Percentiles rank a stretch among this genome's conserved stretches.
Conservation (phyloP, 2,797 vertebrate species). For the Sebastes elongatus region DNA sequence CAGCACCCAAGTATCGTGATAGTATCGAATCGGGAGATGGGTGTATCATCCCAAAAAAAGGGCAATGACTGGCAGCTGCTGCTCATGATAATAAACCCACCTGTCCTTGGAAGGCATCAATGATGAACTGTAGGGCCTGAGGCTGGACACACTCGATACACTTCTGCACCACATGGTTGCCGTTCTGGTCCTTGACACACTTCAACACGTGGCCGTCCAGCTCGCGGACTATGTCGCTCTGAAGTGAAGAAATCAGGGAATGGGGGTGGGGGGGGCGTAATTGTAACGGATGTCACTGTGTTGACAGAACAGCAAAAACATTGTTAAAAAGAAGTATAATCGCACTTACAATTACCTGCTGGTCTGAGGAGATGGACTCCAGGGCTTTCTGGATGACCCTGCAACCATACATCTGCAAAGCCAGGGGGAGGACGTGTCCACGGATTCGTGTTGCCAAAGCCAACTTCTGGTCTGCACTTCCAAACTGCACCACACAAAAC, state of each 20-base stretch:
- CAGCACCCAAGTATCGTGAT: too few relatives aligned
- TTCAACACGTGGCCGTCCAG: constrained; percentile 97
- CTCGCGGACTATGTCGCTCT: constrained; percentile 99
- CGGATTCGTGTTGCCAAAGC: constrained; percentile 95
- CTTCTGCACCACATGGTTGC: constrained; percentile 99
- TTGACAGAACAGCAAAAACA: neutral
- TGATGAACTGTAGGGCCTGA: constrained; percentile 98
- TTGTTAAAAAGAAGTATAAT: constrained; percentile 53
- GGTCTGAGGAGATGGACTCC: constrained; percentile 97
- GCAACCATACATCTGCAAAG: constrained; percentile 97
- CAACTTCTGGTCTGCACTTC: constrained; percentile 95
- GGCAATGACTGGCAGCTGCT: neutral
- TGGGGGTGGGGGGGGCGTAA: fast-evolving
- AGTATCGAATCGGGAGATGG: too few relatives aligned
- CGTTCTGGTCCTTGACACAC: constrained; percentile 99
- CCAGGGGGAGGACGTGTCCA: constrained; percentile 94
- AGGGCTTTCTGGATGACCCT: constrained; percentile 97
- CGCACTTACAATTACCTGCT: constrained; percentile 98
- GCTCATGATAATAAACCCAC: constrained; percentile 64
- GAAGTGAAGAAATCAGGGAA: neutral
- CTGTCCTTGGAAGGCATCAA: constrained; percentile 99
- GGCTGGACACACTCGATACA: constrained; percentile 99
- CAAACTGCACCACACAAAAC: constrained; percentile 83
- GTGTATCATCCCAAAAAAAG: neutral
- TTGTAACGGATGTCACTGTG: neutral